Conservation (phyloP, 2,113 vertebrate genomes). For the Triplophysa siluroides region DNA sequence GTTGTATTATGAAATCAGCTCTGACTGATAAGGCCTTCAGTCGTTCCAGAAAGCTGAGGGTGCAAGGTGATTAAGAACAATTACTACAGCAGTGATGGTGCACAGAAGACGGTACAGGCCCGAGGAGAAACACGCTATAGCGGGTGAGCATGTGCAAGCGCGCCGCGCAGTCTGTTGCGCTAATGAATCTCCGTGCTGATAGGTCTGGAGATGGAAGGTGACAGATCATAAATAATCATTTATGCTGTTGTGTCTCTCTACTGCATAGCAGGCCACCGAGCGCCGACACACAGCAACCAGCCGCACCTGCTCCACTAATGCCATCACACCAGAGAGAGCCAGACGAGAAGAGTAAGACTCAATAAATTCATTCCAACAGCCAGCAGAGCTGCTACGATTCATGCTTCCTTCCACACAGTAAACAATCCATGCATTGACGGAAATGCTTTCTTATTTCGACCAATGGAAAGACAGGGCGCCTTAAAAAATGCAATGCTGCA, state of each 20-base stretch:
- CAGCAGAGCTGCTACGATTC: slow-evolving; percentile 23
- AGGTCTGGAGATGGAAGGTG: slow-evolving; percentile 76
- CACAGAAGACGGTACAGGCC: slow-evolving; percentile 48
- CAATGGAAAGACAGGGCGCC: no score
- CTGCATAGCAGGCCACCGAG: slow-evolving; percentile 69
- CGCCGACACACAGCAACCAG: slow-evolving; percentile 58
- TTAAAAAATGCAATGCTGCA: no score
- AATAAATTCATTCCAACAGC: slow-evolving; percentile 48
- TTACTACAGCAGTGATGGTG: slow-evolving; percentile 42
- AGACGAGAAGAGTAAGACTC: slow-evolving; percentile 14
- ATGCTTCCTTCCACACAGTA: background rate
- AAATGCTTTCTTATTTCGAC: no score
- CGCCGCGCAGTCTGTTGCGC: slow-evolving; percentile 67
- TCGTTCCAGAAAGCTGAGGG: slow-evolving; percentile 37
- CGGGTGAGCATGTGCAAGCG: slow-evolving; percentile 30
- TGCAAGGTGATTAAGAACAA: slow-evolving; percentile 47
- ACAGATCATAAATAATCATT: slow-evolving; percentile 84
- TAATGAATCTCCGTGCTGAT: slow-evolving; percentile 78
- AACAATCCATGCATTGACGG: background rate
- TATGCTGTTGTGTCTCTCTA: slow-evolving; percentile 71
- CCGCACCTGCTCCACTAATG: slow-evolving; percentile 65
- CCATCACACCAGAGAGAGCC: slow-evolving; percentile 47
- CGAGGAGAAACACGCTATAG: slow-evolving; percentile 45
- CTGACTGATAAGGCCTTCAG: slow-evolving; percentile 37
- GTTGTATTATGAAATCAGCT: slow-evolving; percentile 32